A percentile compares a stretch with the other conserved stretches of the same genome.
Evolutionary conservation across 2,797 vertebrate species (phyloP).

Genomic region (Phalanger gymnotis): DNA sequence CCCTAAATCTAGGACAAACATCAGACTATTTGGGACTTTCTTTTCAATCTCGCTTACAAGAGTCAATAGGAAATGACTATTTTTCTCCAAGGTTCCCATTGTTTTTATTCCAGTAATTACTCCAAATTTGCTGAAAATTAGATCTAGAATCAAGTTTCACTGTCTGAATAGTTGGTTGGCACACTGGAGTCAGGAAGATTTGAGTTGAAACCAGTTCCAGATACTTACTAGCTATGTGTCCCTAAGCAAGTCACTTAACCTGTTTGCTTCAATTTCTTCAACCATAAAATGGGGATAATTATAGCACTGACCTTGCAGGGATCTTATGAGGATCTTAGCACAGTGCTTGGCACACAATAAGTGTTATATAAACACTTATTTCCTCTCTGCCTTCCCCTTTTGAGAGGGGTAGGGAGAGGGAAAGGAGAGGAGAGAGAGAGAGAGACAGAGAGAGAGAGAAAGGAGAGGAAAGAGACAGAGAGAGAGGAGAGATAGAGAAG

Average conservation of each 20-base stretch:
- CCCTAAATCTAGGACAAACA: not conserved
- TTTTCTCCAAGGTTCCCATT: not conserved
- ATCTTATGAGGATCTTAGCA: not conserved
- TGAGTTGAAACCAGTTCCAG: not conserved
- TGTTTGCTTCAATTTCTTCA: not conserved
- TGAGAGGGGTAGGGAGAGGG: no score
- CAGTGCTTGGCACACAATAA: not conserved
- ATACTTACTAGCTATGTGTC: not conserved
- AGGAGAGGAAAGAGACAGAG: no score
- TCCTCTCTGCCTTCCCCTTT: not conserved
- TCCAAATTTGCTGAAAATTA: not conserved
- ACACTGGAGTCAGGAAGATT: not conserved
- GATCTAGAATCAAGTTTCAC: not conserved
- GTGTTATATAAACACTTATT: not conserved
- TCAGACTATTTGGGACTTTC: not conserved
- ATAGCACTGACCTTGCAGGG: not conserved
- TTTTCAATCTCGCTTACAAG: not conserved
- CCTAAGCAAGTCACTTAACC: not conserved
- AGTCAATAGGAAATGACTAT: not conserved
- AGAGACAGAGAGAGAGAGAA: not conserved
- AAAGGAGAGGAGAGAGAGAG: not conserved
- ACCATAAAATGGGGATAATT: not conserved
- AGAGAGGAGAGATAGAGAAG: no score
- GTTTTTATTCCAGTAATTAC: not conserved
- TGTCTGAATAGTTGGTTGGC: not conserved